Evolutionary conservation across 2,888 invertebrate genomes (phyloP).

Genomic region (Netelia virgata): DNA sequence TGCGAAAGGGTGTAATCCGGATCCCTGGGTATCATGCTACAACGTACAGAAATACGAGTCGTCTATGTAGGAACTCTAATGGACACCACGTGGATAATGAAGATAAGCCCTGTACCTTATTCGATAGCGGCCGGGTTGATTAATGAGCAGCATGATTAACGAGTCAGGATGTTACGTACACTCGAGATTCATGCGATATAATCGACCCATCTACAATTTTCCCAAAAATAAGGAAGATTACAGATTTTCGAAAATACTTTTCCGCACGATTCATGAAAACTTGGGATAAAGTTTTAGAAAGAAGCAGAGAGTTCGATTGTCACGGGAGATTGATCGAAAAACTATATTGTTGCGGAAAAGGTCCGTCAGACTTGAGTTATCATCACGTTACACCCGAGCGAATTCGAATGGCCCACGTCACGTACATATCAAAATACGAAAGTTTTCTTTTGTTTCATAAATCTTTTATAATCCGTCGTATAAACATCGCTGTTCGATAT

Average conservation of each 20-base stretch:
- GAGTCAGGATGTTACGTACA: neutral
- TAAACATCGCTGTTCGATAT: constrained; percentile 5
- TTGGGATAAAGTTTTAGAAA: neutral
- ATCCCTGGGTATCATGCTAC: constrained; percentile 7
- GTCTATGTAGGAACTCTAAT: constrained; percentile 15
- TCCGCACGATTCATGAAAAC: neutral
- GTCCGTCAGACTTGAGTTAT: too few species aligned
- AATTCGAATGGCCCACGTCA: too few species aligned
- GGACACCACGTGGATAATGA: neutral
- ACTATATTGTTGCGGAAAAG: too few species aligned
- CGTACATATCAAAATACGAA: neutral
- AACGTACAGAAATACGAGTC: constrained; percentile 9
- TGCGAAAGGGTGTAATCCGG: constrained; percentile 29
- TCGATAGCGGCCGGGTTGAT: neutral
- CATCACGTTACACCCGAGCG: too few species aligned
- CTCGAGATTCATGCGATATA: constrained; percentile 3
- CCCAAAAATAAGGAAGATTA: neutral
- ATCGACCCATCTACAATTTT: neutral
- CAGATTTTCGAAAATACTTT: neutral
- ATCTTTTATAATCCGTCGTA: neutral
- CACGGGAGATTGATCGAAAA: neutral
- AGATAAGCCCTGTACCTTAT: neutral
- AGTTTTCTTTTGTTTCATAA: neutral
- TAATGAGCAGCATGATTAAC: constrained; percentile 5
- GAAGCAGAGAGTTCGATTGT: neutral